These are phyloP conservation scores for Stenchaetothrips biformis DNA, from an alignment of 2,888 invertebrate genomes.

Conservation along the genomic window DNA sequence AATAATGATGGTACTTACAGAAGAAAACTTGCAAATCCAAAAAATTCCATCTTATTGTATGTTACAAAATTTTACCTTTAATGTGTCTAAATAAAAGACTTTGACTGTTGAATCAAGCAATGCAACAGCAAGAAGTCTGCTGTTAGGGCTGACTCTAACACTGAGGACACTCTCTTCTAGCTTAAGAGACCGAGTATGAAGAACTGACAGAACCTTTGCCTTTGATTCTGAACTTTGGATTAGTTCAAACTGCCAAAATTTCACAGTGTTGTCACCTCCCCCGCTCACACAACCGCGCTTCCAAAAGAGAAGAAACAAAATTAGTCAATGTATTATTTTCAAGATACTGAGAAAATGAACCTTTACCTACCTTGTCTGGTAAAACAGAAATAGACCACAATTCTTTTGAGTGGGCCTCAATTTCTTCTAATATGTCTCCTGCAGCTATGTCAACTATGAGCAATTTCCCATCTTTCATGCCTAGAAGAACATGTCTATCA, in stretches of 20 bases:
- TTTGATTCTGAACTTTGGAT: slow-evolving; percentile 45
- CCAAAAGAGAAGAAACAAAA: slow-evolving; percentile 35
- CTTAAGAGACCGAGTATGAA: slow-evolving; percentile 77
- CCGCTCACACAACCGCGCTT: slow-evolving; percentile 77
- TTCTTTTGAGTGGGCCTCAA: slow-evolving; percentile 74
- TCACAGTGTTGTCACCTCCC: slow-evolving; percentile 83
- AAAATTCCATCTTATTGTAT: not conserved
- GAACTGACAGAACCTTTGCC: slow-evolving; percentile 62
- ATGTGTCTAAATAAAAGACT: slow-evolving; percentile 88
- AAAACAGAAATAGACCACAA: slow-evolving; percentile 72
- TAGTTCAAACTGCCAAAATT: slow-evolving; percentile 91
- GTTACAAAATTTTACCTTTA: slow-evolving; percentile 62
- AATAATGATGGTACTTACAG: not conserved
- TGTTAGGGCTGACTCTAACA: slow-evolving; percentile 77
- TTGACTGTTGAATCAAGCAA: slow-evolving; percentile 91
- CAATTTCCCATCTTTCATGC: slow-evolving; percentile 76
- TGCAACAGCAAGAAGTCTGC: slow-evolving; percentile 81
- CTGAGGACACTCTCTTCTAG: slow-evolving; percentile 83
- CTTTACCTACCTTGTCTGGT: slow-evolving; percentile 67
- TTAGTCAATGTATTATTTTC: slow-evolving; percentile 2
- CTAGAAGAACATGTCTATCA: slow-evolving; percentile 84
- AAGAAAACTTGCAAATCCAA: not conserved
- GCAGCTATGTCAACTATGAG: slow-evolving; percentile 80
- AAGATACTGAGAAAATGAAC: slow-evolving; percentile 27
- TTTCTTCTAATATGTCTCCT: slow-evolving; percentile 72